A percentile compares a stretch with the other conserved stretches of the same genome.
Conservation (phyloP, 2,888 invertebrate genomes). For the Coelopa pilipes region DNA sequence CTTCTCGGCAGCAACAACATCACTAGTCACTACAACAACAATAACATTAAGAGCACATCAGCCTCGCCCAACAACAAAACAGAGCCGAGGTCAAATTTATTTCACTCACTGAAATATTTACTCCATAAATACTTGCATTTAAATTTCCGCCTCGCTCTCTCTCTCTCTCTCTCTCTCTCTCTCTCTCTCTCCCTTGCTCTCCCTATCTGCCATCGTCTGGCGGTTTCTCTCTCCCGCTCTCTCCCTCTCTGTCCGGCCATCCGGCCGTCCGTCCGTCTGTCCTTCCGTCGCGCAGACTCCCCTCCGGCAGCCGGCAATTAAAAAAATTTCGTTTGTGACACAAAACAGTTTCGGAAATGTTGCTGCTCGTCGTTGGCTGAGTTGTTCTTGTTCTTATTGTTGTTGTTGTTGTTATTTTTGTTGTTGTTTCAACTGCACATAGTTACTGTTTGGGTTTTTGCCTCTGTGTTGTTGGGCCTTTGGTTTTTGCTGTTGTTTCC, state of each 20-base stretch:
- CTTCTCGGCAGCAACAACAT: neutral
- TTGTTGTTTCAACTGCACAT: neutral
- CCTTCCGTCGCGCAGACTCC: slow-evolving; percentile 7
- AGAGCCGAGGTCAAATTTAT: slow-evolving; percentile 31
- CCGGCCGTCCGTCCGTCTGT: slow-evolving; percentile 25
- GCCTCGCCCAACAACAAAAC: no score
- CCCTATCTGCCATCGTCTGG: slow-evolving; percentile 1
- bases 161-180: neutral
- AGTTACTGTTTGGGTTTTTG: neutral
- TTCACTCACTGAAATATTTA: slow-evolving; percentile 32
- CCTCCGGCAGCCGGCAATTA: slow-evolving; percentile 28
- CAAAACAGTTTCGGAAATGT: slow-evolving; percentile 28
- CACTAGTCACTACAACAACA: no score
- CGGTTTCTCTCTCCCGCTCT: neutral
- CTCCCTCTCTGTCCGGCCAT: neutral
- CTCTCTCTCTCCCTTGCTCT: slow-evolving; percentile 1
- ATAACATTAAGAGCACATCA: no score
- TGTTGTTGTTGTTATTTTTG: neutral
- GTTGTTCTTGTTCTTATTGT: no score
- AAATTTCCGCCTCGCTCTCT: slow-evolving; percentile 24
- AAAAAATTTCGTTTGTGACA: slow-evolving; percentile 33
- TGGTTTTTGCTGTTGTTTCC: neutral
- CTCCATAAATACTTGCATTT: slow-evolving; percentile 30
- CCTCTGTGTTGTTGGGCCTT: neutral
- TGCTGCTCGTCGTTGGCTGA: neutral